phyloP scores from a whole-genome alignment of 2,113 vertebrate genomes.

The Scophthalmus maximus region DNA sequence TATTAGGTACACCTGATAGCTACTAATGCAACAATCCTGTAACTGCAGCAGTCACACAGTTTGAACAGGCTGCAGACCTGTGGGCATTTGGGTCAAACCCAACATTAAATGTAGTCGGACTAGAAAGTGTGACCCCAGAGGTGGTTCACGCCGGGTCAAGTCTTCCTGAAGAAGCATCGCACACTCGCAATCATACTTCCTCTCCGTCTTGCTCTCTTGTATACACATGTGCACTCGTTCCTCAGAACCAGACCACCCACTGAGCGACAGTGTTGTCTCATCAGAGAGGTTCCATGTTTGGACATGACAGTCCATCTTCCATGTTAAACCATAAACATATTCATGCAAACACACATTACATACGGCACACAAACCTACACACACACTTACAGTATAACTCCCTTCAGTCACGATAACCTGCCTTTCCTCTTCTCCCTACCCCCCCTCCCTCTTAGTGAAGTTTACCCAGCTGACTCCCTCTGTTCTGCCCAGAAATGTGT shows the following conservation, averaged over 20 bases:
- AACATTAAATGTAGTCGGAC: background rate
- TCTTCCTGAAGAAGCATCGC: background rate
- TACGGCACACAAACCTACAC: conserved; percentile 9
- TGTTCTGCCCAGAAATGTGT: conserved; percentile 65
- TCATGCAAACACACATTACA: conserved; percentile 19
- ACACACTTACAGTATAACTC: conserved; percentile 17
- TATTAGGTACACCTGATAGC: background rate
- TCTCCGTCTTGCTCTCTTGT: conserved; percentile 14
- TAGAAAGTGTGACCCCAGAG: too few species aligned
- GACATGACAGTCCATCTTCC: conserved; percentile 55
- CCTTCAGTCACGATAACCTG: background rate
- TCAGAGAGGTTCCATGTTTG: conserved; percentile 61
- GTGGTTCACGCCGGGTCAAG: conserved; percentile 17
- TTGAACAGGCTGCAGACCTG: background rate
- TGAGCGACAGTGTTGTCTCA: conserved; percentile 10
- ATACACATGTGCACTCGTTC: conserved; percentile 15
- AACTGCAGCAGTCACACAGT: background rate
- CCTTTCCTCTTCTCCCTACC: background rate
- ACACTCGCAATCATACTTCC: background rate
- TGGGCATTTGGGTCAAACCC: background rate
- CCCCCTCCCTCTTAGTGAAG: conserved; percentile 31
- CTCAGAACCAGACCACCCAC: conserved; percentile 65
- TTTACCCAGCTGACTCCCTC: conserved; percentile 72
- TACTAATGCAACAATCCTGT: background rate
- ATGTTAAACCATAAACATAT: conserved; percentile 55